Evolutionary conservation across 2,797 vertebrate species (phyloP).

Genomic region (Molossus molossus): DNA sequence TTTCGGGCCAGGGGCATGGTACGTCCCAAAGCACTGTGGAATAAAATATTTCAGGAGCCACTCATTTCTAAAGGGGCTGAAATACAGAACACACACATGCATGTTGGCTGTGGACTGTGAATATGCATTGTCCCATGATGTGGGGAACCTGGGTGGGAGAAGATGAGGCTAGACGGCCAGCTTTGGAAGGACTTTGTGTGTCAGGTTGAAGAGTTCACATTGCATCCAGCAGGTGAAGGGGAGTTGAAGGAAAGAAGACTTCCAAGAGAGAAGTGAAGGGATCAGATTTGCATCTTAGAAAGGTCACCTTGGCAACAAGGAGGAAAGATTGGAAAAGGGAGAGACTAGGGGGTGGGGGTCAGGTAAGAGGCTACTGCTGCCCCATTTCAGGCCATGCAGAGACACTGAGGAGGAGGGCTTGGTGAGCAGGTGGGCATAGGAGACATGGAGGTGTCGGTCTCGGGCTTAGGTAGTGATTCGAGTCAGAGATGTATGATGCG

Average conservation of each 20-base stretch:
- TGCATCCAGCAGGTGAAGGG: neutral
- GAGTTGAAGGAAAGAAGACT: conserved; percentile 11
- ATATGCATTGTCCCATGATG: neutral
- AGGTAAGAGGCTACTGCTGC: neutral
- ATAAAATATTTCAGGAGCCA: neutral
- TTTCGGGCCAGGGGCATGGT: neutral
- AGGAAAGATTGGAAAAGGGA: neutral
- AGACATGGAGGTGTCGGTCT: neutral
- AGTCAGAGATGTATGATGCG: neutral
- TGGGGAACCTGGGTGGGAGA: neutral
- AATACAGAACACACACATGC: neutral
- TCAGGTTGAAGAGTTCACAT: neutral
- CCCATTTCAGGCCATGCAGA: neutral
- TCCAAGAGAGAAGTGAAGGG: neutral
- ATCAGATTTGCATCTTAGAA: neutral
- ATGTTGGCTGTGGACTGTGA: neutral
- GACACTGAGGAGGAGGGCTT: neutral
- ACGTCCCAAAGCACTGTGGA: neutral
- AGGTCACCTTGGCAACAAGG: neutral
- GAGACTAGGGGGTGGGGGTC: neutral
- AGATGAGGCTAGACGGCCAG: neutral
- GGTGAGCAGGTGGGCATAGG: neutral
- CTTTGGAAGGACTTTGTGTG: neutral
- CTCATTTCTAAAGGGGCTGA: neutral
- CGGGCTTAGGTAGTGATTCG: neutral